These are phyloP conservation scores for Caerostris darwini DNA, from an alignment of 1,140 invertebrate genomes.

Conservation along the genomic window DNA sequence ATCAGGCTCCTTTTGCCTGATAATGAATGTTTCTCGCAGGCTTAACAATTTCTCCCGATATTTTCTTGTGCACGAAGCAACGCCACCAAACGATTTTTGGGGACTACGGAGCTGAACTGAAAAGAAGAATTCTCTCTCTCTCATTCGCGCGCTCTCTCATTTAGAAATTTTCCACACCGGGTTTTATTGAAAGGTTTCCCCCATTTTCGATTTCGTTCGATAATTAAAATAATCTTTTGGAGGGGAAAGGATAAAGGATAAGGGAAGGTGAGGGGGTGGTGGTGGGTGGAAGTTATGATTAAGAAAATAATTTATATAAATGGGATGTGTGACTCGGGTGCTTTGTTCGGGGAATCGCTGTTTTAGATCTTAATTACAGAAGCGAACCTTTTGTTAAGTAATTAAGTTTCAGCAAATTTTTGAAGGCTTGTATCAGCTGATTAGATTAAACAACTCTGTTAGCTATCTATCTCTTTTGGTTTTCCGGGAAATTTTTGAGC, in stretches of 20 bases:
- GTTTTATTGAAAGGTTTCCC: constrained; percentile 20
- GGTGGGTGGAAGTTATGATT: constrained; percentile 4
- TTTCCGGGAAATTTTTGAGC: too few species aligned
- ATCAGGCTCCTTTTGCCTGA: constrained; percentile 53
- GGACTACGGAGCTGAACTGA: not conserved
- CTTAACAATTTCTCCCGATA: constrained; percentile 29
- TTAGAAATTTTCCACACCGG: not conserved
- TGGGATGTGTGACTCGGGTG: not conserved
- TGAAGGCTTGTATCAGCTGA: too few species aligned
- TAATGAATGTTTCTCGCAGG: constrained; percentile 71
- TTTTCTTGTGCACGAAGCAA: not conserved
- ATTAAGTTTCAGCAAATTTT: too few species aligned
- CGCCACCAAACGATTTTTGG: not conserved
- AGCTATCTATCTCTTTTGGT: too few species aligned
- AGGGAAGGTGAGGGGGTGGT: too few species aligned
- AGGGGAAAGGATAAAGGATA: not conserved
- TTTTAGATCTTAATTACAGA: not conserved
- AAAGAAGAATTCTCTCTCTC: not conserved
- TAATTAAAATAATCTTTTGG: constrained; percentile 13
- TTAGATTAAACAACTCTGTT: too few species aligned
- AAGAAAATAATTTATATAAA: constrained; percentile 21
- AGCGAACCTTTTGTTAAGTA: too few species aligned
- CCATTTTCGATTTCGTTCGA: not conserved
- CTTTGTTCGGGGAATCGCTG: not conserved
- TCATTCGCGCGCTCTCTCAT: not conserved